Evolutionary conservation across 2,113 vertebrate genomes (phyloP), one percentile per base, ranked within the genome.

Genomic region (Alouatta palliata): DNA sequence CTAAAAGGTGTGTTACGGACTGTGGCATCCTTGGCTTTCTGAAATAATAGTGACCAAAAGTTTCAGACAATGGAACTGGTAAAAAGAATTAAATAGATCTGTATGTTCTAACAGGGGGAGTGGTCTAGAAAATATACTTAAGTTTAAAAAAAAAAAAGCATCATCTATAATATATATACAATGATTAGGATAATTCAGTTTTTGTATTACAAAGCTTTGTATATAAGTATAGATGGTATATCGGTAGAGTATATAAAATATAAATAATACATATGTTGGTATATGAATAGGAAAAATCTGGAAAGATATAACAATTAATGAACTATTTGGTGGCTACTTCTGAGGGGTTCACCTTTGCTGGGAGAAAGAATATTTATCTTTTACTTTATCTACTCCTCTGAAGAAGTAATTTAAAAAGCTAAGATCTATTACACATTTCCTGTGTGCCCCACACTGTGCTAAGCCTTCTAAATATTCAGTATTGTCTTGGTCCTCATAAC

Each of bases 231-330:
- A 17, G 88, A 75, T 94, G 32, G 12, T 30, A n/a, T 73, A 54
- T 87, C 43, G 37, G 4, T 83, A 81, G 30, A 81, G 8, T 61
- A n/a, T 47, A 5, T 47, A 70, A 8, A 52, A 84, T 49, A 19
- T 71, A 91, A 89, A 71, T 73, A 87, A 52, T 85, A 85, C 6
- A 23, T 52, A 21, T 68, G 2, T 82, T 76, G 27, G 9, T 20
- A 79, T 35, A 52, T 23, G n/a, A 90, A 79, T 75, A 88, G 58
- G 17, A 90, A 85, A 96, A 90, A 84, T 58, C 23, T 94, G 43
- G 61, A 58, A 75, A 90, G 56, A 30, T 52, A 37, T 32, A 84
- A 9, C 20, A 61, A 27, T 40, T 87, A 81, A 54, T 58, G 37
- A 84, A 32, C 2, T 52, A 8, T 80, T 64, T 17, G 40, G 6